phyloP scores from a whole-genome alignment of 1,140 invertebrate species.

The Cydia fagiglandana region DNA sequence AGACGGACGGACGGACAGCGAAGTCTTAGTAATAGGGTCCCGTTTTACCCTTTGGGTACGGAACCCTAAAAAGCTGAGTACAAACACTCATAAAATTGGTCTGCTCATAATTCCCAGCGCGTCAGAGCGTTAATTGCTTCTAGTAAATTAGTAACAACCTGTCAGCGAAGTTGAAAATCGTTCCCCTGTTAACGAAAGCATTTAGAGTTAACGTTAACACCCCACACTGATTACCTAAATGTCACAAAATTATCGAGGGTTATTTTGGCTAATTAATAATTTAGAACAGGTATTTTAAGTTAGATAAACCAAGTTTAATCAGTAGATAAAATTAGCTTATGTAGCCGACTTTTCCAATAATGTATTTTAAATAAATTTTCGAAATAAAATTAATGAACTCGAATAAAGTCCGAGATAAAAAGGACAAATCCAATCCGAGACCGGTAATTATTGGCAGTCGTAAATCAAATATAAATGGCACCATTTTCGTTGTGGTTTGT shows the following conservation, averaged over 20 bases:
- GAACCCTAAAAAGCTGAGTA: background rate
- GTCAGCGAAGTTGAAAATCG: constrained; percentile 10
- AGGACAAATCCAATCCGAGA: constrained; percentile 39
- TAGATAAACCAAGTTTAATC: background rate
- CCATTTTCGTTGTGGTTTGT: constrained; percentile 49
- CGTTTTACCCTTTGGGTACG: no score
- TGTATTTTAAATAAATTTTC: background rate
- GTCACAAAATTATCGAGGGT: background rate
- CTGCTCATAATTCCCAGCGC: background rate
- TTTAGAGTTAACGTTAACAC: background rate
- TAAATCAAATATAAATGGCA: constrained; percentile 54
- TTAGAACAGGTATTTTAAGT: background rate
- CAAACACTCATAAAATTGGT: background rate
- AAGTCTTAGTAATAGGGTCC: no score
- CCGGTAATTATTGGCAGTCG: constrained; percentile 48
- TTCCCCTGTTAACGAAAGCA: background rate
- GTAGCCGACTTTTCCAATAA: background rate
- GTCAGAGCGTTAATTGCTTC: background rate
- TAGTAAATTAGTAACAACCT: constrained; percentile 19
- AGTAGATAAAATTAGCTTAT: background rate
- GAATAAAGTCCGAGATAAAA: constrained; percentile 34
- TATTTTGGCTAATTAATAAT: background rate
- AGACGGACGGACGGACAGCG: no score
- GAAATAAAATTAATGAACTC: constrained; percentile 20
- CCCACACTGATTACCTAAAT: background rate